A percentile compares a stretch with the other conserved stretches of the same genome.
phyloP scores from a whole-genome alignment of 2,888 invertebrate species.

The Cyaniris semiargus region DNA sequence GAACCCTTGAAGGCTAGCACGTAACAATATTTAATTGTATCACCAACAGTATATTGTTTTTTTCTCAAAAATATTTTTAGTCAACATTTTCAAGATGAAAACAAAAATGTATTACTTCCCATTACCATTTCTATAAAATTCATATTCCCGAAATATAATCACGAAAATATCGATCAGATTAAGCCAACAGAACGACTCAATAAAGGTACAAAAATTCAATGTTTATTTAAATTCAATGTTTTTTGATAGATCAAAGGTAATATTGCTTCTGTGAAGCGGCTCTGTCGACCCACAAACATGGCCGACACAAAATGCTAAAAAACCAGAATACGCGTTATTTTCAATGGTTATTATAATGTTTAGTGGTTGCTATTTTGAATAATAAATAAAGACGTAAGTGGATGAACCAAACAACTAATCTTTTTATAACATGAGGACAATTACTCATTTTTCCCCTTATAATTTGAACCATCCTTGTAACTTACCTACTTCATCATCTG shows the following conservation, averaged over 20 bases:
- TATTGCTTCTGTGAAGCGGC: constrained; percentile 33
- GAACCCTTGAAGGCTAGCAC: too few relatives aligned
- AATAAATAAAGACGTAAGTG: not conserved
- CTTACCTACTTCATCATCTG: too few relatives aligned
- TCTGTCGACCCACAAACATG: constrained; percentile 11
- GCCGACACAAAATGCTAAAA: constrained; percentile 1
- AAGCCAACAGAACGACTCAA: constrained; percentile 52
- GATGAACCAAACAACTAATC: not conserved
- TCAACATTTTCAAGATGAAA: not conserved
- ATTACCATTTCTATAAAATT: not conserved
- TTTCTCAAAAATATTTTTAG: not conserved
- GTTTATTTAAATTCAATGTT: constrained; percentile 71
- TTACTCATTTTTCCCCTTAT: too few relatives aligned
- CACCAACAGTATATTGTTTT: not conserved
- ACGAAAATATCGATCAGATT: constrained; percentile 20
- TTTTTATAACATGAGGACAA: too few relatives aligned
- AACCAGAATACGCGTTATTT: constrained; percentile 10
- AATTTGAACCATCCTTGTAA: too few relatives aligned
- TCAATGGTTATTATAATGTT: not conserved
- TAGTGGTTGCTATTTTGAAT: not conserved
- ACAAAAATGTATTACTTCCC: not conserved
- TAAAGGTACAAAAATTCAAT: constrained; percentile 59
- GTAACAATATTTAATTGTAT: too few relatives aligned
- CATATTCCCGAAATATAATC: constrained; percentile 28
- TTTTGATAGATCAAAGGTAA: constrained; percentile 67